Percentiles rank a stretch among this genome's conserved stretches.
Conservation (phyloP, 2,113 vertebrate genomes). For the Thinocorus orbignyianus region DNA sequence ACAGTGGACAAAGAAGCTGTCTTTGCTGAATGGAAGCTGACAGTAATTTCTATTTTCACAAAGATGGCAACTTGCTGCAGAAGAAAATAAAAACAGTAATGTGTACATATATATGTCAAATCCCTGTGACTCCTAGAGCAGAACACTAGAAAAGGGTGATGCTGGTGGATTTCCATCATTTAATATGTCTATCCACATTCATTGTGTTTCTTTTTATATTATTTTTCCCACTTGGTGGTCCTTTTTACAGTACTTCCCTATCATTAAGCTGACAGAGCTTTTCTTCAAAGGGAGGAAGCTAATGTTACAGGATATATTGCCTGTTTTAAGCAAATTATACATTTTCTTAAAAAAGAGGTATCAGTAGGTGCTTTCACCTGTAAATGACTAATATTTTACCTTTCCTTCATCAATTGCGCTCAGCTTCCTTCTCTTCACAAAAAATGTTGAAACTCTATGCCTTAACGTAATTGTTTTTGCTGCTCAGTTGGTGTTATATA, state of each 20-base stretch:
- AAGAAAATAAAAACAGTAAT: constrained; percentile 46
- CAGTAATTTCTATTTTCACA: constrained; percentile 47
- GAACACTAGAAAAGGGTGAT: neutral
- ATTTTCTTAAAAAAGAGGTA: neutral
- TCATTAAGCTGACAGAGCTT: neutral
- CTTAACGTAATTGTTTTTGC: neutral
- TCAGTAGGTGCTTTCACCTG: neutral
- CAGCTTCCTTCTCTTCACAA: neutral
- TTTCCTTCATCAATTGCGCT: neutral
- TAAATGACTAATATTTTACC: neutral
- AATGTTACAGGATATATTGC: neutral
- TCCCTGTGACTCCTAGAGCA: neutral
- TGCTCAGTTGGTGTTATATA: neutral
- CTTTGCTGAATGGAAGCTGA: constrained; percentile 2
- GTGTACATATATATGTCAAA: neutral
- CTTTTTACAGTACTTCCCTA: neutral
- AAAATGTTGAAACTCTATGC: neutral
- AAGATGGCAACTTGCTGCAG: constrained; percentile 10
- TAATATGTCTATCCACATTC: neutral
- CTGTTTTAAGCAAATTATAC: neutral
- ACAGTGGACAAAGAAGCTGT: neutral
- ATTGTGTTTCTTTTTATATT: neutral
- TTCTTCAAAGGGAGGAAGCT: neutral
- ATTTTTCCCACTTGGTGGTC: neutral
- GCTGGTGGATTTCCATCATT: neutral